phyloP scores from a whole-genome alignment of 2,797 vertebrate species.

The Lepilemur ruficaudatus region DNA sequence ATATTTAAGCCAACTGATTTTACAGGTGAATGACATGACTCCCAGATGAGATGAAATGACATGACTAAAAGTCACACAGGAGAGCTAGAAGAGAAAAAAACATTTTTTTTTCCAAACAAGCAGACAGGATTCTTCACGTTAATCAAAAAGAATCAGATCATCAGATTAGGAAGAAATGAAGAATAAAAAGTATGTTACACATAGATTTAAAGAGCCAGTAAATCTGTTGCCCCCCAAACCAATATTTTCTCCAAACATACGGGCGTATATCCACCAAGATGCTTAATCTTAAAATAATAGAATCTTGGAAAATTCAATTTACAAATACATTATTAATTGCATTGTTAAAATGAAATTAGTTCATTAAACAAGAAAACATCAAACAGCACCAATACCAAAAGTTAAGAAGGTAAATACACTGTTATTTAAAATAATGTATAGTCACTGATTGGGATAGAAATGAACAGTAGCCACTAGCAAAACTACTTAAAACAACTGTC shows the following conservation, averaged over 20 bases:
- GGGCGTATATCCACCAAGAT: slow-evolving; percentile 42
- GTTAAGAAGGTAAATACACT: slow-evolving; percentile 63
- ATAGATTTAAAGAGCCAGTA: slow-evolving; percentile 43
- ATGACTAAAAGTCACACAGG: slow-evolving; percentile 56
- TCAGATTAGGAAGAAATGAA: slow-evolving; percentile 62
- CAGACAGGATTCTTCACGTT: slow-evolving; percentile 62
- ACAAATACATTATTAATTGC: slow-evolving; percentile 71
- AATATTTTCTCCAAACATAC: slow-evolving; percentile 15
- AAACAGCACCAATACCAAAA: slow-evolving; percentile 76
- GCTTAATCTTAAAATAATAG: slow-evolving; percentile 62
- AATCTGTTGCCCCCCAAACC: background rate
- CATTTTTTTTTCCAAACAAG: slow-evolving; percentile 51
- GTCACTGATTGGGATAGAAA: slow-evolving; percentile 60
- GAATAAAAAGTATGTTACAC: slow-evolving; percentile 51
- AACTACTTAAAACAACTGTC: slow-evolving; percentile 57
- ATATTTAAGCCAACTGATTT: background rate
- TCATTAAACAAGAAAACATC: slow-evolving; percentile 67
- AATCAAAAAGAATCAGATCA: slow-evolving; percentile 66
- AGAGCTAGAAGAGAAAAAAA: slow-evolving; percentile 15
- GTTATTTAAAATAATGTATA: slow-evolving; percentile 67
- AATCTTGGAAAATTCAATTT: slow-evolving; percentile 66
- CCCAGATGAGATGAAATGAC: background rate
- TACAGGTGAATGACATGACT: background rate
- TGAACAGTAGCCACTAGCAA: slow-evolving; percentile 29
- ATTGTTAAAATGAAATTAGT: slow-evolving; percentile 66